Percentiles rank a stretch among this genome's conserved stretches.
phyloP scores from a whole-genome alignment of 30 jellyfish, hydroid and myxozoan species.

The Chironex yamaguchii region DNA sequence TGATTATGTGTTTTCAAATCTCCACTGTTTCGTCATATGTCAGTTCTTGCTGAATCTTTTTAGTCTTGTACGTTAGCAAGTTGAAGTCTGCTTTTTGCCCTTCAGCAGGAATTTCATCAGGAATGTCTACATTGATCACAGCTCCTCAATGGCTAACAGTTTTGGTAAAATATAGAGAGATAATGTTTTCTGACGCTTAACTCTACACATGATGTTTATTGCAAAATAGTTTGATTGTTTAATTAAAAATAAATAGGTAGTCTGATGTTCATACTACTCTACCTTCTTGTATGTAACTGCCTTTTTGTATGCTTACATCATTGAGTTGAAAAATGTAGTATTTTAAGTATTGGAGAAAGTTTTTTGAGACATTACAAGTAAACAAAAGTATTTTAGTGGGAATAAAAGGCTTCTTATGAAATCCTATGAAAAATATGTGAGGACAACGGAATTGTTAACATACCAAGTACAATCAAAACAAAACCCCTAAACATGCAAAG shows the following conservation, averaged over 20 bases:
- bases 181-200: background rate
- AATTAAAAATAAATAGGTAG: no score
- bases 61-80: background rate
- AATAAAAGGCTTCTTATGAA: no score
- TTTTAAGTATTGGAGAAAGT: no score
- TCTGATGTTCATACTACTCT: background rate
- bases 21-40: background rate
- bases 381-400: no score
- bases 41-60: background rate
- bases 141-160: background rate
- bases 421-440: no score
- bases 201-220: background rate
- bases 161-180: background rate
- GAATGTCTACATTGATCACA: background rate
- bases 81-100: background rate
- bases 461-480: no score
- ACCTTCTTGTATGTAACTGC: background rate
- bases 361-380: no score
- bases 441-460: no score
- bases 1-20: background rate
- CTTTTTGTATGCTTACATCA: background rate
- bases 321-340: no score
- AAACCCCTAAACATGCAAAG: no score
- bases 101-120: background rate
- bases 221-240: no score